Conservation (phyloP, 1,140 invertebrate genomes). For the Planococcus citri region DNA sequence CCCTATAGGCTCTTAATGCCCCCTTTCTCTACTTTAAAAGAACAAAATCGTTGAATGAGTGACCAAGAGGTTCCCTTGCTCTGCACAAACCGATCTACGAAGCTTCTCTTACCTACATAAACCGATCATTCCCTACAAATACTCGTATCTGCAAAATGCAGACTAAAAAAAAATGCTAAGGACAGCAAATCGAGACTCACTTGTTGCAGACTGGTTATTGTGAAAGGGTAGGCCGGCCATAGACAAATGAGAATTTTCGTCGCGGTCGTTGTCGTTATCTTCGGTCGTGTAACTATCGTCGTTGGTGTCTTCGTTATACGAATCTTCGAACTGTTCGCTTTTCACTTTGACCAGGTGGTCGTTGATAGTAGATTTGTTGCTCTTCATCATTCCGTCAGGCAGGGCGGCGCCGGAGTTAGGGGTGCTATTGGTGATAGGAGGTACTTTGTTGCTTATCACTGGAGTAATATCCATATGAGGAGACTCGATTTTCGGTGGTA, state of each 20-base stretch:
- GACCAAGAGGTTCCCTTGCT: no score
- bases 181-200: not conserved
- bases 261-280: constrained; percentile 5
- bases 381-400: not conserved
- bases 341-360: not conserved
- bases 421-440: not conserved
- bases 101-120: no score
- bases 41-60: no score
- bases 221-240: not conserved
- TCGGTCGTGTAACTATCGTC: constrained; percentile 12
- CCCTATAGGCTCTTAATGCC: no score
- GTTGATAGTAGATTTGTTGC: not conserved
- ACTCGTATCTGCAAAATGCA: no score
- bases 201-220: not conserved
- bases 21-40: no score
- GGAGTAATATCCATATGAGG: constrained; percentile 17
- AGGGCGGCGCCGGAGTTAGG: not conserved
- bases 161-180: no score
- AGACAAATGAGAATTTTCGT: not conserved
- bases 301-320: constrained; percentile 17
- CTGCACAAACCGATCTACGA: no score
- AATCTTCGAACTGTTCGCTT: constrained; percentile 2
- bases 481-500: constrained; percentile 24
- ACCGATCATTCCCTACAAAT: no score
- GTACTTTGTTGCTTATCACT: not conserved